Conservation (phyloP, 2,888 invertebrate genomes). For the Tethea ocularis region DNA sequence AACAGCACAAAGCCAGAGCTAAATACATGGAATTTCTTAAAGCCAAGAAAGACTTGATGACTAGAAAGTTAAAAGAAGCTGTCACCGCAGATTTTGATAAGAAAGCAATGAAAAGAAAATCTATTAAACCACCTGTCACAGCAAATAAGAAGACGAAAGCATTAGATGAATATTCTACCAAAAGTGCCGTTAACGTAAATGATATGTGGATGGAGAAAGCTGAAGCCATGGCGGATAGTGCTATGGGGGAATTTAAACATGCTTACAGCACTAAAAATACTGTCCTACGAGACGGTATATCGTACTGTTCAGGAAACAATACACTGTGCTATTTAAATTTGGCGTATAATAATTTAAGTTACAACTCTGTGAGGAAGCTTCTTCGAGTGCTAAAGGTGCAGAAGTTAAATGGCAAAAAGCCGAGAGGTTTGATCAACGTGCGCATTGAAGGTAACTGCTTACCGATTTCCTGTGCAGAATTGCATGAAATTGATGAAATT, state of each 20-base stretch:
- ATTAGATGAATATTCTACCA: constrained; percentile 34
- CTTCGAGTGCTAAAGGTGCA: constrained; percentile 47
- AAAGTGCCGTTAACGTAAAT: constrained; percentile 31
- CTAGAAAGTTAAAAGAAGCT: constrained; percentile 33
- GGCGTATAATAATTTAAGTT: constrained; percentile 57
- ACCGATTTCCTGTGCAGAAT: constrained; percentile 51
- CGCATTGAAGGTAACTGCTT: constrained; percentile 58
- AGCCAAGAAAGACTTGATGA: constrained; percentile 37
- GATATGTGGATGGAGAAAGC: constrained; percentile 42
- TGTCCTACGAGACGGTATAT: constrained; percentile 25
- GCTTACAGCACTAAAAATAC: constrained; percentile 44
- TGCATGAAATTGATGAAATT: constrained; percentile 42
- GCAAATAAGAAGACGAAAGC: constrained; percentile 31
- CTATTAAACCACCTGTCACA: neutral
- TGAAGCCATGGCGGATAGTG: constrained; percentile 29
- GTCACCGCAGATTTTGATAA: constrained; percentile 34
- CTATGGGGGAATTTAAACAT: constrained; percentile 45
- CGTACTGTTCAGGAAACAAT: constrained; percentile 57
- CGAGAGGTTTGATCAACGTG: constrained; percentile 55
- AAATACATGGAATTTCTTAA: constrained; percentile 44
- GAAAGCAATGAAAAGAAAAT: constrained; percentile 31
- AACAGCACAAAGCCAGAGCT: constrained; percentile 35
- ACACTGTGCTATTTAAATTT: constrained; percentile 54
- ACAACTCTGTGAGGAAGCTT: constrained; percentile 45
- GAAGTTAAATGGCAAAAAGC: constrained; percentile 37